Base-by-base conservation (phyloP, 2,113 vertebrate species). In the Columba janthina region DNA sequence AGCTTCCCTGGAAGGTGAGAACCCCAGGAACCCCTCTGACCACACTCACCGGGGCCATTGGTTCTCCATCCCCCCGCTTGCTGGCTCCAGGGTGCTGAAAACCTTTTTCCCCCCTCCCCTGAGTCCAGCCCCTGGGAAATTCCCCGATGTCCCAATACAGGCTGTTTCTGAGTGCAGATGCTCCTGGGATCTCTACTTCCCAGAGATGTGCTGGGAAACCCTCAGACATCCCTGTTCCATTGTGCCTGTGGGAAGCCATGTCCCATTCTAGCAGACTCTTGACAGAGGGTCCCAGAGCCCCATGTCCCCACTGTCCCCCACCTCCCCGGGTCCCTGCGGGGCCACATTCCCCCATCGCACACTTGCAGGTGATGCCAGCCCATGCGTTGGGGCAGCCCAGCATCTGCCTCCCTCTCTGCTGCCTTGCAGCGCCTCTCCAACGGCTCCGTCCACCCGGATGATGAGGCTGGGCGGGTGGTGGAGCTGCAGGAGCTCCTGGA, bases 401-500 rank as follows among this genome's bases (percentile, higher is more conserved):
- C 80, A 75, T 17, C 44, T 12, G 0, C 12, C 15, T 83, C 71
- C 69, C 40, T 72, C 67, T 82, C 40, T 89, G 42, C 44, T 93
- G 75, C 34, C 54, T 69, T 85, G 69, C 96, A 98, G 98, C 95
- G 98, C 67, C 98, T 99, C 40, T 99, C 98, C 69, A 98, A 98
- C 1, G 98, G 98, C 85, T 99, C 98, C 1, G 97, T 99, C 70
- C 99, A 99, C 58, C 98, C 98, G 5, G 98, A 99, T 4, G 99
- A 99, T 2, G 99, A 99, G 17, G 95, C 95, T 4, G 97, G 98
- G 61, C 98, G 97, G 38, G 97, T 96, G 46, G 97, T 98, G 75
- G 99, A 99, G 97, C 98, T 99, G 62, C 99, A 99, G 96, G 99
- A 99, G 83, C 98, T 99, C 79, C 97, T 99, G 96, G 99, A 99